Evolutionary conservation across 2,797 vertebrate species (phyloP).

Genomic region (Premnoplex brunnescens): DNA sequence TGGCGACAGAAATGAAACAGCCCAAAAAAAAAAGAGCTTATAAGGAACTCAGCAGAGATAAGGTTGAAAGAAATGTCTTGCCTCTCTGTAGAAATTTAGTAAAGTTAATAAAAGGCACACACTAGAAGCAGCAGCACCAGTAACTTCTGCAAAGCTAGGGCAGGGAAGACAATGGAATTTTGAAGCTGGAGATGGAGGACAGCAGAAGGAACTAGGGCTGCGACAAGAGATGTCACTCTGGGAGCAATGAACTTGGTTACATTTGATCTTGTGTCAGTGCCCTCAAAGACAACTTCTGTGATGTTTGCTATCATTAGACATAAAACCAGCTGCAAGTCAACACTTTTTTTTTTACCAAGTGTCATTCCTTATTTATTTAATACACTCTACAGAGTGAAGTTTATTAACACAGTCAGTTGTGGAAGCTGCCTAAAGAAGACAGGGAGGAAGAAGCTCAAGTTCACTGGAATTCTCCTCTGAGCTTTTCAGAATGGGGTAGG

Average conservation of each 20-base stretch:
- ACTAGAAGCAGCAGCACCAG: neutral
- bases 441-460: neutral
- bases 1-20: neutral
- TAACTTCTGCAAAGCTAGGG: neutral
- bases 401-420: neutral
- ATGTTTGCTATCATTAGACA: neutral
- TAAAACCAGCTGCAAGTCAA: conserved; percentile 1
- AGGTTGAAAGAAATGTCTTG: neutral
- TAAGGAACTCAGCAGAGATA: neutral
- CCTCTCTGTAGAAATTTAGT: neutral
- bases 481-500: neutral
- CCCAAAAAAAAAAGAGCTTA: neutral
- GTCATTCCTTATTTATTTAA: neutral
- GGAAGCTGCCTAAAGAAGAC: neutral
- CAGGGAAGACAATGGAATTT: neutral
- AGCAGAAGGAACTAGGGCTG: neutral
- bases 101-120: neutral
- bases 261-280: neutral
- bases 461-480: neutral
- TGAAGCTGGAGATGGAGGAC: neutral
- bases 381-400: neutral
- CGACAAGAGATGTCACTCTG: neutral
- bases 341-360: neutral
- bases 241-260: neutral
- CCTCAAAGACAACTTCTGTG: neutral